Evolutionary conservation across 2,888 invertebrate species (phyloP).

Genomic region (Celastrina argiolus): DNA sequence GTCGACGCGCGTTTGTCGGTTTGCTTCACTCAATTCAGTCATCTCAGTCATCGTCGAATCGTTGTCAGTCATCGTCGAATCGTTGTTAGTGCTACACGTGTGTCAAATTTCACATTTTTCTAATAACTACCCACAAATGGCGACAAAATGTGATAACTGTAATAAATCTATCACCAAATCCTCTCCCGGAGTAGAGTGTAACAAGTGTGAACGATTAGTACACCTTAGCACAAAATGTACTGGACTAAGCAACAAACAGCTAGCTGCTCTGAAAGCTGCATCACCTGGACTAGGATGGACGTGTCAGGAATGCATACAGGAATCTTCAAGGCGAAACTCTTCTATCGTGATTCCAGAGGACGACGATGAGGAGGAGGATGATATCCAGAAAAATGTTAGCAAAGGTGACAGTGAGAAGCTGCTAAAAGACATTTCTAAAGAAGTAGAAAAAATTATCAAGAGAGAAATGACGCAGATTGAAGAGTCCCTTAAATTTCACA

Average conservation of each 20-base stretch:
- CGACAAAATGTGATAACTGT: not conserved
- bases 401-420: conserved; percentile 19
- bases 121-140: conserved; percentile 6
- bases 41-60: too few relatives aligned
- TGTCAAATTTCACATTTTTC: not conserved
- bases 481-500: conserved; percentile 23
- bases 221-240: conserved; percentile 27
- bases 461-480: conserved; percentile 20
- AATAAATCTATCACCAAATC: conserved; percentile 21
- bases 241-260: conserved; percentile 31
- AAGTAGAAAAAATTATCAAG: conserved; percentile 28
- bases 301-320: conserved; percentile 29
- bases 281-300: conserved; percentile 31
- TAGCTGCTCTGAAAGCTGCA: conserved; percentile 26
- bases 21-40: too few relatives aligned
- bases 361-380: conserved; percentile 28
- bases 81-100: not conserved
- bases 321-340: conserved; percentile 24
- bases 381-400: not conserved
- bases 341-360: conserved; percentile 27
- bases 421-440: conserved; percentile 25
- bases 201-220: conserved; percentile 23
- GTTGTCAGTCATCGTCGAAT: not conserved
- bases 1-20: too few relatives aligned
- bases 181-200: conserved; percentile 19